phyloP scores from a whole-genome alignment of 1,140 invertebrate genomes.

The Brachionus rubens region DNA sequence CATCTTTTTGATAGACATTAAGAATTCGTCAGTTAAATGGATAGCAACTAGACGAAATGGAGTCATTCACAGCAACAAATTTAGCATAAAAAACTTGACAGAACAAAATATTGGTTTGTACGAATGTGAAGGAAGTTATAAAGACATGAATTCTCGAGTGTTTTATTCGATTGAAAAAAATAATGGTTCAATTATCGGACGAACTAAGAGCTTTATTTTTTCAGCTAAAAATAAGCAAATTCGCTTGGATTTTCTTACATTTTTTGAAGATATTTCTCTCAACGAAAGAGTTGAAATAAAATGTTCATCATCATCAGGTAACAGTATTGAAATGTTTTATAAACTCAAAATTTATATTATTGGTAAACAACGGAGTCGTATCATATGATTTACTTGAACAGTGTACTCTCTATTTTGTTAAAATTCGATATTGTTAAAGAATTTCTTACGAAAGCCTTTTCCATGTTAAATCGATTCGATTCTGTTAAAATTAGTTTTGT shows the following conservation, averaged over 20 bases:
- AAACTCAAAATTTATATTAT: too few relatives aligned
- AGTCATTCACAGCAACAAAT: background rate
- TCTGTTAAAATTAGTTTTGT: too few relatives aligned
- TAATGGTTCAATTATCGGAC: background rate
- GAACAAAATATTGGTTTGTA: background rate
- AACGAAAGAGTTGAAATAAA: background rate
- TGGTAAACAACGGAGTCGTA: too few relatives aligned
- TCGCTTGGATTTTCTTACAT: background rate
- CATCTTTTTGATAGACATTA: background rate
- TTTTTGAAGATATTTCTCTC: background rate
- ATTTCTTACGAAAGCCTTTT: too few relatives aligned
- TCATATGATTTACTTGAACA: too few relatives aligned
- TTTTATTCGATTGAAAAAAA: background rate
- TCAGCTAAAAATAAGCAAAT: background rate
- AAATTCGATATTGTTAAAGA: too few relatives aligned
- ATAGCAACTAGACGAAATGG: background rate
- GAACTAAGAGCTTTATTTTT: background rate
- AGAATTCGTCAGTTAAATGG: slow-evolving; percentile 8
- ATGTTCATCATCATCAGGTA: slow-evolving; percentile 16
- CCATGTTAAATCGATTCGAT: too few relatives aligned
- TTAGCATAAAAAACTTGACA: background rate
- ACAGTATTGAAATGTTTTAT: background rate
- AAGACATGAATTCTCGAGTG: background rate
- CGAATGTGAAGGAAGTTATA: slow-evolving; percentile 7
- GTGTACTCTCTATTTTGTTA: too few relatives aligned